phyloP scores from a whole-genome alignment of 1,140 invertebrate species.

The Apis mellifera region DNA sequence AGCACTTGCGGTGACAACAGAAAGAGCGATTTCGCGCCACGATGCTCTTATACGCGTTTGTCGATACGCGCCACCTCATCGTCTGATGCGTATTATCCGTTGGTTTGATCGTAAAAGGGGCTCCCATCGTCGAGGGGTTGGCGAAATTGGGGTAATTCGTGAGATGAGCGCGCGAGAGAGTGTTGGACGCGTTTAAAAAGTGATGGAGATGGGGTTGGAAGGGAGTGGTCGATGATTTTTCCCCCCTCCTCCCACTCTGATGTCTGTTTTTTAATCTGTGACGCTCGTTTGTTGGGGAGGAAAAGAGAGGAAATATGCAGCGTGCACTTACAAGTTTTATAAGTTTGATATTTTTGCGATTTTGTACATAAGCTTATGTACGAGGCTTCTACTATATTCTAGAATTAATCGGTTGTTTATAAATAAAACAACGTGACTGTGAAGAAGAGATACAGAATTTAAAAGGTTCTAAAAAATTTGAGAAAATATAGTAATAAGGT shows the following conservation, averaged over 20 bases:
- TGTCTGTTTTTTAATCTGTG: not conserved
- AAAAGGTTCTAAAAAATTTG: too few relatives aligned
- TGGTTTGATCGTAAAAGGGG: not conserved
- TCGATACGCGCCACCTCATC: not conserved
- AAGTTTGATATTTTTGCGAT: too few relatives aligned
- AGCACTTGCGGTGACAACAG: not conserved
- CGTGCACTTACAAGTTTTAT: too few relatives aligned
- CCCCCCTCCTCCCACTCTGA: not conserved
- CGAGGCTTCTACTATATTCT: too few relatives aligned
- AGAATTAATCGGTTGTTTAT: too few relatives aligned
- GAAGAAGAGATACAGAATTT: too few relatives aligned
- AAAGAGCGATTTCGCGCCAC: slow-evolving; percentile 14
- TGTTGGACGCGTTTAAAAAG: not conserved
- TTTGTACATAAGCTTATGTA: too few relatives aligned
- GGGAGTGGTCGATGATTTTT: not conserved
- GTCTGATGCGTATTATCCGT: slow-evolving; percentile 10
- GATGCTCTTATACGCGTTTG: not conserved
- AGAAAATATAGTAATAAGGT: too few relatives aligned
- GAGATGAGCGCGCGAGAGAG: not conserved
- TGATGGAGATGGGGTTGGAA: not conserved
- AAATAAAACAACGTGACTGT: too few relatives aligned
- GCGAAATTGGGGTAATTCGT: slow-evolving; percentile 4
- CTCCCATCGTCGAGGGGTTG: not conserved
- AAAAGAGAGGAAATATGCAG: not conserved
- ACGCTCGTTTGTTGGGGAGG: not conserved